These are phyloP conservation scores for Echinops telfairi DNA, from an alignment of 2,113 vertebrate genomes.

Conservation along the genomic window DNA sequence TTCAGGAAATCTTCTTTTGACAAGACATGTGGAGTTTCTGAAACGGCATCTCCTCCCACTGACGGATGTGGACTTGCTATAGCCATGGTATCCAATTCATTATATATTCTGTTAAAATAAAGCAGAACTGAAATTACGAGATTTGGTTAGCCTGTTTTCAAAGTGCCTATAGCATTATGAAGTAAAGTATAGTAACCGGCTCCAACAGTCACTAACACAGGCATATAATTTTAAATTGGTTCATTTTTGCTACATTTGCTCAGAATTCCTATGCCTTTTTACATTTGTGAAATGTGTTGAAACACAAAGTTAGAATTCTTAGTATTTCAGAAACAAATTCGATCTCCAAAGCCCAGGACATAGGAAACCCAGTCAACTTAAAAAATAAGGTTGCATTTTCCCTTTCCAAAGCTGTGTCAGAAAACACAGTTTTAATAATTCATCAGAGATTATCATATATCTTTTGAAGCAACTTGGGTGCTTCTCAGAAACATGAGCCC, in stretches of 20 bases:
- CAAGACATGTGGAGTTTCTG: constrained; percentile 90
- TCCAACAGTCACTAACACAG: too few relatives aligned
- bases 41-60: constrained; percentile 83
- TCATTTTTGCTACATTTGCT: rapidly evolving
- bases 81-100: constrained; percentile 87
- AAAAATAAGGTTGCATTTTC: not conserved
- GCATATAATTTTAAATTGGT: not conserved
- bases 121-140: not conserved
- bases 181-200: not conserved
- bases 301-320: constrained; percentile 45
- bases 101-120: constrained; percentile 90
- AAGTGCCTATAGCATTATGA: not conserved
- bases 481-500: not conserved
- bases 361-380: constrained; percentile 37
- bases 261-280: not conserved
- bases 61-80: constrained; percentile 87
- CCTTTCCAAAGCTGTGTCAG: constrained; percentile 5
- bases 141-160: rapidly evolving
- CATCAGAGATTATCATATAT: not conserved
- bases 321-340: constrained; percentile 39
- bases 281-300: constrained; percentile 22
- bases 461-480: constrained; percentile 43
- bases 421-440: constrained; percentile 55
- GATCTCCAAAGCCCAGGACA: constrained; percentile 15
- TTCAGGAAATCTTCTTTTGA: constrained; percentile 96